A percentile compares a stretch with the other conserved stretches of the same genome.
Evolutionary conservation across 1,140 invertebrate genomes (phyloP).

Genomic region (Bombus ignitus): DNA sequence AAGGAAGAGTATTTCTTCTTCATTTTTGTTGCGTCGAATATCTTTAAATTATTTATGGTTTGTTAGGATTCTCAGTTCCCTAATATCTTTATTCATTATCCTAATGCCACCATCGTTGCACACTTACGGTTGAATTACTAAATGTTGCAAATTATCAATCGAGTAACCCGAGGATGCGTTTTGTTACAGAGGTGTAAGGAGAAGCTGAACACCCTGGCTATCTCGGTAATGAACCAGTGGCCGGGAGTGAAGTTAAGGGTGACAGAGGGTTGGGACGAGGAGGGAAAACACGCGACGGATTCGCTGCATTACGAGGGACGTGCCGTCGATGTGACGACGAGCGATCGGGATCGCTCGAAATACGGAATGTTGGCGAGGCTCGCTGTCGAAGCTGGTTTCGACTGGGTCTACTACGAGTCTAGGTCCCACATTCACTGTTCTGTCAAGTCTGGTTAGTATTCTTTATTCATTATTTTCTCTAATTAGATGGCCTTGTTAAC

Average conservation of each 20-base stretch:
- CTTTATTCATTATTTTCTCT: background rate
- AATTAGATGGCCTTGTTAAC: too few relatives aligned
- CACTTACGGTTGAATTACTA: too few relatives aligned
- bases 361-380: constrained; percentile 97
- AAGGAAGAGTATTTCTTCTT: too few relatives aligned
- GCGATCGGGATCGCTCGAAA: constrained; percentile 95
- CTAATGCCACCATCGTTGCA: too few relatives aligned
- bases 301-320: constrained; percentile 98
- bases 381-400: constrained; percentile 98
- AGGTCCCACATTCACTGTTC: constrained; percentile 98
- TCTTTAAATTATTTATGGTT: too few relatives aligned
- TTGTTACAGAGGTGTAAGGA: constrained; percentile 95
- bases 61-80: too few relatives aligned
- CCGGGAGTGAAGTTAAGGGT: constrained; percentile 95
- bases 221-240: constrained; percentile 99
- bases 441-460: constrained; percentile 95
- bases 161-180: background rate
- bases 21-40: too few relatives aligned
- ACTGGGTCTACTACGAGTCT: constrained; percentile 99
- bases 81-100: too few relatives aligned
- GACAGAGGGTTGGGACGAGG: constrained; percentile 97
- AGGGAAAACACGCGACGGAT: constrained; percentile 89
- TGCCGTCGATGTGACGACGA: constrained; percentile 97
- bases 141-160: background rate
- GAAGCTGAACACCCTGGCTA: constrained; percentile 96